Evolutionary conservation across 2,113 vertebrate genomes (phyloP).

Genomic region (Leptobrachium leishanense): DNA sequence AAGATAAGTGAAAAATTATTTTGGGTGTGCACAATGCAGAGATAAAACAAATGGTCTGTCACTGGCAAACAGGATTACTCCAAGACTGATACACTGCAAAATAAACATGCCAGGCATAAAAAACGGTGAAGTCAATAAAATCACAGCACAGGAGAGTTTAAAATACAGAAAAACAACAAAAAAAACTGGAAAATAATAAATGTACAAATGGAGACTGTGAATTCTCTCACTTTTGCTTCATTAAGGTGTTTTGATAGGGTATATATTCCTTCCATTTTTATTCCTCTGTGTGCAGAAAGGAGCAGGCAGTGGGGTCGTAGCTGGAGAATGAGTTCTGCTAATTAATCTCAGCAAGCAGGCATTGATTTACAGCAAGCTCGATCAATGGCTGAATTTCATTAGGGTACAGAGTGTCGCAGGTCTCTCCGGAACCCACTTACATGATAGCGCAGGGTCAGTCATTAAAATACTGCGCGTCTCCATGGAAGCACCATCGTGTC

Average conservation of each 20-base stretch:
- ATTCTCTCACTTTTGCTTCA: no score
- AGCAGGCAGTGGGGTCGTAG: not conserved
- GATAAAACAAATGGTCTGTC: no score
- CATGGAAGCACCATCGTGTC: not conserved
- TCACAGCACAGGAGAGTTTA: not conserved
- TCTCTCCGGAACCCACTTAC: not conserved
- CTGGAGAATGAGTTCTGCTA: not conserved
- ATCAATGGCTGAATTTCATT: slow-evolving; percentile 34
- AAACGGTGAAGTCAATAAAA: not conserved
- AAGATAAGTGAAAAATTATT: no score
- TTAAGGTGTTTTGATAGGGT: no score
- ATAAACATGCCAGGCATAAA: no score
- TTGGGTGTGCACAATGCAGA: no score
- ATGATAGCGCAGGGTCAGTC: not conserved
- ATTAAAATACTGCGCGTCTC: not conserved
- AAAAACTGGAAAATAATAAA: no score
- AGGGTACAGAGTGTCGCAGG: slow-evolving; percentile 24
- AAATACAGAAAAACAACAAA: not conserved
- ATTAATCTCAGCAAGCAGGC: slow-evolving; percentile 27
- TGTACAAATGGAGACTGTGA: no score
- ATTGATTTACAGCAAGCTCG: slow-evolving; percentile 16
- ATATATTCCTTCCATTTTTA: not conserved
- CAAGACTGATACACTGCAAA: no score
- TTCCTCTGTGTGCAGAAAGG: slow-evolving; percentile 1
- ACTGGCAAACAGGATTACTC: no score